phyloP scores from a whole-genome alignment of 2,888 invertebrate genomes.

The Portevinia maculata region DNA sequence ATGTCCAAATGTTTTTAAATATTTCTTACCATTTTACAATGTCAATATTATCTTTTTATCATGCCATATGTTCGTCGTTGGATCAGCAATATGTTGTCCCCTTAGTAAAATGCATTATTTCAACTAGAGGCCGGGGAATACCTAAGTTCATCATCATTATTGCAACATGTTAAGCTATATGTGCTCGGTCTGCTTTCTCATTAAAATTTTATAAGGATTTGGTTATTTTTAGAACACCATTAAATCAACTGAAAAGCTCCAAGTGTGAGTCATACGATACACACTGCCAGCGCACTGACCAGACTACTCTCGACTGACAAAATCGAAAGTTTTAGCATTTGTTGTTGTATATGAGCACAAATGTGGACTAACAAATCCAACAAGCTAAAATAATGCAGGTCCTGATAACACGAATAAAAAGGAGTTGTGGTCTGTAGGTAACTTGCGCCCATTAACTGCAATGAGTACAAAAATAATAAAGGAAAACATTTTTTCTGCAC shows the following conservation, averaged over 20 bases:
- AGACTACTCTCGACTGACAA: constrained; percentile 34
- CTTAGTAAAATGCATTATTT: constrained; percentile 3
- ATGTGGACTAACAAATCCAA: constrained; percentile 21
- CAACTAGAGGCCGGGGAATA: constrained; percentile 22
- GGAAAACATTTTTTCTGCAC: neutral
- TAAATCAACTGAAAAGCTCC: constrained; percentile 30
- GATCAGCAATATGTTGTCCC: neutral
- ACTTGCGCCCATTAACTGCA: constrained; percentile 6
- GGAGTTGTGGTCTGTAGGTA: neutral
- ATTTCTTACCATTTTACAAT: neutral
- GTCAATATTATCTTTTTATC: neutral
- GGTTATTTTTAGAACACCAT: constrained; percentile 62
- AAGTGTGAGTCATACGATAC: constrained; percentile 37
- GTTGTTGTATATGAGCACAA: constrained; percentile 3
- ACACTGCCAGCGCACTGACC: neutral
- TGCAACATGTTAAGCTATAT: constrained; percentile 21
- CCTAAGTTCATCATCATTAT: constrained; percentile 7
- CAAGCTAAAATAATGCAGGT: constrained; percentile 10
- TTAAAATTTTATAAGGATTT: constrained; percentile 38
- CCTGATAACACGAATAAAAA: constrained; percentile 35
- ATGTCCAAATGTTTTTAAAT: neutral
- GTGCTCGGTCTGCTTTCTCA: constrained; percentile 45
- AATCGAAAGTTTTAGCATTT: constrained; percentile 46
- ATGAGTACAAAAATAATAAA: constrained; percentile 15
- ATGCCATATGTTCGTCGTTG: constrained; percentile 12